Percentiles rank a stretch among this genome's conserved stretches.
These are phyloP conservation scores for Zonitis immaculata DNA, from an alignment of 2,888 invertebrate species.

Conservation along the genomic window DNA sequence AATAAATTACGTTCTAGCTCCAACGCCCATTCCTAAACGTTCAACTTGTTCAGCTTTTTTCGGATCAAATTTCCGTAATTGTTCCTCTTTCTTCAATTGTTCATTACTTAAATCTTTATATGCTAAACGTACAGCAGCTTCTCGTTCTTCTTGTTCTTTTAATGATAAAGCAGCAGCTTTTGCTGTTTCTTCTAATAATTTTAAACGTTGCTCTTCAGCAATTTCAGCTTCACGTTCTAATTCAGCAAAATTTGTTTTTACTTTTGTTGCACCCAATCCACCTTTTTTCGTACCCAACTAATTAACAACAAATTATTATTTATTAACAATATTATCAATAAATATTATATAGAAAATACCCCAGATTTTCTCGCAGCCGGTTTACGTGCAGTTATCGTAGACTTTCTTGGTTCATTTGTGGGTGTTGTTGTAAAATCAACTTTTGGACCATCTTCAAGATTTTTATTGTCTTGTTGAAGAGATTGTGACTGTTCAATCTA, in stretches of 20 bases:
- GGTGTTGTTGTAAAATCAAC: constrained; percentile 35
- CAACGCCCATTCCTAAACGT: constrained; percentile 88
- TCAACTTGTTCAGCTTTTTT: constrained; percentile 84
- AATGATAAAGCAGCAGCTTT: constrained; percentile 47
- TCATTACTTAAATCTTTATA: constrained; percentile 69
- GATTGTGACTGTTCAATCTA: constrained; percentile 17
- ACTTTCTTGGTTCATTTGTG: constrained; percentile 51
- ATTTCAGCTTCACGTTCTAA: constrained; percentile 86
- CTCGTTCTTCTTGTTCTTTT: constrained; percentile 65
- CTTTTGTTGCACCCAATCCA: constrained; percentile 90
- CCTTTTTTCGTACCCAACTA: constrained; percentile 83
- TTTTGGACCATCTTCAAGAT: constrained; percentile 38
- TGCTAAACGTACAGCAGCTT: constrained; percentile 66
- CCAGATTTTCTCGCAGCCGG: constrained; percentile 64
- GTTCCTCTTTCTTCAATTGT: constrained; percentile 68
- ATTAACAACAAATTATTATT: not conserved
- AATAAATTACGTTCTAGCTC: constrained; percentile 52
- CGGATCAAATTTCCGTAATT: constrained; percentile 68
- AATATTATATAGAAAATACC: constrained; percentile 43
- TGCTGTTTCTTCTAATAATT: constrained; percentile 47
- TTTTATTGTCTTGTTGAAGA: constrained; percentile 14
- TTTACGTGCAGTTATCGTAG: constrained; percentile 69
- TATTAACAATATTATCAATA: not conserved
- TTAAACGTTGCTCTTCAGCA: constrained; percentile 64
- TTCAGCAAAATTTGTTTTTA: constrained; percentile 91